A percentile compares a stretch with the other conserved stretches of the same genome.
phyloP scores from a whole-genome alignment of 2,113 vertebrate species.

The Scophthalmus maximus region DNA sequence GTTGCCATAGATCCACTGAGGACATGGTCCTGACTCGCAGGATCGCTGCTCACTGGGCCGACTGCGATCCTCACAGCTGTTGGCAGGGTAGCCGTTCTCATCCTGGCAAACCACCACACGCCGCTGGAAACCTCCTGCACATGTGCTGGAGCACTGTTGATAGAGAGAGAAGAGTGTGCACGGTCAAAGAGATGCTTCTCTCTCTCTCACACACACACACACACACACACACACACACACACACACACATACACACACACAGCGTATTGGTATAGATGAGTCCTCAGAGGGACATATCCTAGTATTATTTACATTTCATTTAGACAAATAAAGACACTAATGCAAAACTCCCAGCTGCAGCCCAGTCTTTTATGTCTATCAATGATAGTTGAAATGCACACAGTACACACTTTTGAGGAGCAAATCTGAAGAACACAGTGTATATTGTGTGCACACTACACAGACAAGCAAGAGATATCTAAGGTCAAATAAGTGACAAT shows the following conservation, averaged over 20 bases:
- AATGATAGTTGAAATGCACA: no score
- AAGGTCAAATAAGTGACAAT: slow-evolving; percentile 5
- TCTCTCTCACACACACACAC: slow-evolving; percentile 23
- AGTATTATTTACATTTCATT: not conserved
- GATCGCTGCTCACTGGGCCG: slow-evolving; percentile 92
- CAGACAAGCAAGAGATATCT: slow-evolving; percentile 2
- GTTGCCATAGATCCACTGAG: slow-evolving; percentile 94
- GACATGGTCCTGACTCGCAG: slow-evolving; percentile 95
- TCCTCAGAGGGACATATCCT: not conserved
- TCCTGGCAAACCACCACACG: slow-evolving; percentile 98
- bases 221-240: slow-evolving; percentile 16
- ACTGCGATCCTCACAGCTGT: slow-evolving; percentile 89
- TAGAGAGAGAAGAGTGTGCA: slow-evolving; percentile 24
- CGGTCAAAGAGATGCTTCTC: slow-evolving; percentile 11
- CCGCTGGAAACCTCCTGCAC: slow-evolving; percentile 96
- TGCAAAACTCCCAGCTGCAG: not conserved
- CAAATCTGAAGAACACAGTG: not conserved
- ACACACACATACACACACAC: slow-evolving; percentile 28
- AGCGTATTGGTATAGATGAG: not conserved
- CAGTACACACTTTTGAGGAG: no score
- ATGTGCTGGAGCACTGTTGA: slow-evolving; percentile 95
- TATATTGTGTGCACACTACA: not conserved
- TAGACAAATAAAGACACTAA: not conserved
- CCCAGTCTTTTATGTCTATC: no score
- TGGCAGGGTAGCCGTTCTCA: slow-evolving; percentile 92